Evolutionary conservation across 2,888 invertebrate genomes (phyloP).

Genomic region (Nomada lathburiana): DNA sequence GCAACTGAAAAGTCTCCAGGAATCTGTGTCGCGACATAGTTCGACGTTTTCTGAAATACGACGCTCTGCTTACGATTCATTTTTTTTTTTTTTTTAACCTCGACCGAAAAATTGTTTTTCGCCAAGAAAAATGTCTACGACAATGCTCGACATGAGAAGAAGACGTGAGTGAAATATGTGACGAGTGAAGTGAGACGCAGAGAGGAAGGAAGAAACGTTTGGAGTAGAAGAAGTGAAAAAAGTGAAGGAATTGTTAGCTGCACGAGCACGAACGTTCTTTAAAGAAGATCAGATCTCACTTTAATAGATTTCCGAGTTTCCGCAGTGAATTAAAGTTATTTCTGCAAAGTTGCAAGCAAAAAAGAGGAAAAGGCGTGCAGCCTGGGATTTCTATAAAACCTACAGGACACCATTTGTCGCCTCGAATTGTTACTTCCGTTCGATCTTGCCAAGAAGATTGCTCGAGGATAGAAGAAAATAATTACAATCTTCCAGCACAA

Average conservation of each 20-base stretch:
- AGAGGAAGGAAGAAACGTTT: background rate
- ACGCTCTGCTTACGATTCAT: background rate
- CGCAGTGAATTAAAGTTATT: conserved; percentile 49
- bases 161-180: background rate
- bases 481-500: background rate
- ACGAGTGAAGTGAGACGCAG: background rate
- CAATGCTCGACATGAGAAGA: conserved; percentile 16
- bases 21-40: background rate
- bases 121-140: background rate
- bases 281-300: conserved; percentile 47
- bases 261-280: conserved; percentile 32
- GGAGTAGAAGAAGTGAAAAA: background rate
- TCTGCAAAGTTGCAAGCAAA: conserved; percentile 26
- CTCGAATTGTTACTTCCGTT: conserved; percentile 38
- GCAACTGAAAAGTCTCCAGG: conserved; percentile 7
- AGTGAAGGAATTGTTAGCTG: background rate
- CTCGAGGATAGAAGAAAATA: background rate
- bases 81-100: background rate
- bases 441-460: background rate
- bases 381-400: conserved; percentile 33
- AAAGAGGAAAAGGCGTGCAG: background rate
- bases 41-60: background rate
- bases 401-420: conserved; percentile 60
- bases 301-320: conserved; percentile 49
- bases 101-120: conserved; percentile 8